Percentiles rank a stretch among this genome's conserved stretches.
Evolutionary conservation across 2,888 invertebrate genomes (phyloP).

Genomic region (Bruchidius siliquastri): DNA sequence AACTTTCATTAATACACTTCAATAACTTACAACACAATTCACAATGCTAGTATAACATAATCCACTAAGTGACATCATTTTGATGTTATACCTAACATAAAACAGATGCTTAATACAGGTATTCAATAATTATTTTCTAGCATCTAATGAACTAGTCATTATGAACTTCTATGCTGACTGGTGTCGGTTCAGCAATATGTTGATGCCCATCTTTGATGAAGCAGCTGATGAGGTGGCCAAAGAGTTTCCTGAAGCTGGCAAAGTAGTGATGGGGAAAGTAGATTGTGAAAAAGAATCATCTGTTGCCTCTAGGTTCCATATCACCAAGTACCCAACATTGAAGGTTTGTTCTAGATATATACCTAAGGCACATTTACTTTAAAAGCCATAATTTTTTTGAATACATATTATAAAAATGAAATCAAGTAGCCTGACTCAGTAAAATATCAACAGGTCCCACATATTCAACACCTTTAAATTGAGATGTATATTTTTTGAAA

Average conservation of each 20-base stretch:
- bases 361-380: neutral
- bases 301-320: slow-evolving; percentile 87
- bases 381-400: no score
- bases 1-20: no score
- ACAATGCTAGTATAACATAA: no score
- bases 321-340: slow-evolving; percentile 96
- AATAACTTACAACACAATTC: no score
- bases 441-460: no score
- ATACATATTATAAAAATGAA: no score
- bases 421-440: no score
- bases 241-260: slow-evolving; percentile 74
- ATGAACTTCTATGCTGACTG: slow-evolving; percentile 99
- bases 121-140: slow-evolving; percentile 51
- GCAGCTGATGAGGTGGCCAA: slow-evolving; percentile 81
- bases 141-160: slow-evolving; percentile 93
- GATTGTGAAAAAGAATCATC: slow-evolving; percentile 92
- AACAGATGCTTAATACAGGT: no score
- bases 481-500: no score
- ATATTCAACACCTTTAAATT: no score
- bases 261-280: slow-evolving; percentile 91
- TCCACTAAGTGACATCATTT: no score
- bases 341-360: slow-evolving; percentile 50
- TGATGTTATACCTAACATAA: no score
- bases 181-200: slow-evolving; percentile 97
- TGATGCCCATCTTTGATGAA: slow-evolving; percentile 95